Conservation (phyloP, 2,113 vertebrate species). For the Paraplagusia blochii region DNA sequence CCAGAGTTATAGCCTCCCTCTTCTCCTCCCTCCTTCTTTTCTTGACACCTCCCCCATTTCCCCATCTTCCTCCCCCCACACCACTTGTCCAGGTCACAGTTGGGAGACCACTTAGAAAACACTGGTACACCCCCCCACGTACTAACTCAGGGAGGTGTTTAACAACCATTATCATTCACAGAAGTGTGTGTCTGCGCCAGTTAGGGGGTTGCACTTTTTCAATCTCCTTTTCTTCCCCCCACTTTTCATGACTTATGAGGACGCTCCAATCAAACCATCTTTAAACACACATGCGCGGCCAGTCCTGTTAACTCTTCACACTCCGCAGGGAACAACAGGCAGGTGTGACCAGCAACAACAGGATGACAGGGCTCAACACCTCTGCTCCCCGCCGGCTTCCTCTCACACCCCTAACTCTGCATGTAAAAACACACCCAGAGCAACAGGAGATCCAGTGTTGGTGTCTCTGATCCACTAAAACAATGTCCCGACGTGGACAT, state of each 20-base stretch:
- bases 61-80: slow-evolving; percentile 21
- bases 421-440: slow-evolving; percentile 55
- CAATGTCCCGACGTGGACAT: slow-evolving; percentile 4
- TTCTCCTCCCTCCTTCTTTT: slow-evolving; percentile 26
- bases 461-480: slow-evolving; percentile 10
- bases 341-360: slow-evolving; percentile 76
- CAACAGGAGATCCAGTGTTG: slow-evolving; percentile 13
- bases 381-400: slow-evolving; percentile 68
- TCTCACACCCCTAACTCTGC: slow-evolving; percentile 58
- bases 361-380: slow-evolving; percentile 72
- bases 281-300: slow-evolving; percentile 32
- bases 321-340: slow-evolving; percentile 53
- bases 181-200: slow-evolving; percentile 28
- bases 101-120: slow-evolving; percentile 49
- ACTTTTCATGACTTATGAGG: slow-evolving; percentile 7
- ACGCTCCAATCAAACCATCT: slow-evolving; percentile 27
- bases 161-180: slow-evolving; percentile 52
- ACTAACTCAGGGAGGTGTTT: slow-evolving; percentile 41
- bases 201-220: slow-evolving; percentile 1
- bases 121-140: slow-evolving; percentile 32
- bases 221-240: slow-evolving; percentile 1
- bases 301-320: slow-evolving; percentile 42
- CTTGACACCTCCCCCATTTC: slow-evolving; percentile 12
- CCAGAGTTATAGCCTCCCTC: slow-evolving; percentile 11
- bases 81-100: slow-evolving; percentile 55